Evolutionary conservation across 92 coral and sea anemone species (phyloP), one percentile per base, ranked within the genome.

Genomic region (Meandrina meandrites): DNA sequence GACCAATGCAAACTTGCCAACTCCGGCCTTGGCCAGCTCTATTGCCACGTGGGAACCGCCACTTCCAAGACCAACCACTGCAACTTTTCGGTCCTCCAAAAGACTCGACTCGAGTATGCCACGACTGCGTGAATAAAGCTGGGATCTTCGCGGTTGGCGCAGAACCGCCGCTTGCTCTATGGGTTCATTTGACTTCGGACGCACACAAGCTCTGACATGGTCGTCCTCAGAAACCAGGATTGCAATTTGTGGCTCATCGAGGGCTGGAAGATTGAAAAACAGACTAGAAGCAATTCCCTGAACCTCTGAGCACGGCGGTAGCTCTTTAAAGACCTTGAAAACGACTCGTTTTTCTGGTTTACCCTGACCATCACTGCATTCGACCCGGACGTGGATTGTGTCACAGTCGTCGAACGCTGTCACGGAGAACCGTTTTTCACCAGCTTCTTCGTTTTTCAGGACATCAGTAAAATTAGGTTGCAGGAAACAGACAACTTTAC

Each of bases 1-100:
- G 51, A 96, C 96, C 62, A 96, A 71, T 32, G 93, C 94, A 81
- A 96, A 96, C 81, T 94, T 93, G 16, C 98, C 98, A 53, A 96
- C 98, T 32, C 98, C 98, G 35, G 98, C 98, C 87, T 96, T 96
- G 12, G 98, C 98, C 18, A 96, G 87, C 76, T 96, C 98, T 53
- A 96, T 89, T 21, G 93, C 96, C 24, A 96, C 94, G 74, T 86
- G 94, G 51, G 98, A 96, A 5, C 98, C 98, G 1, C 98, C 98
- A 73, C 98, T 96, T 11, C 98, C 98, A 18, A 96, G 92, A 8
- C 98, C 98, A 8, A 96, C 96, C 21, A 96, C 88, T 34, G 98
- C 98, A n/a, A 96, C 98, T 75, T 94, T 96, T 7, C 98, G 88
- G 34, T 87, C 86, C 88, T 94, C 98, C 10, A 96, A 90, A 5